Evolutionary conservation across 2,797 vertebrate genomes (phyloP).

Genomic region (Meda fulgida): DNA sequence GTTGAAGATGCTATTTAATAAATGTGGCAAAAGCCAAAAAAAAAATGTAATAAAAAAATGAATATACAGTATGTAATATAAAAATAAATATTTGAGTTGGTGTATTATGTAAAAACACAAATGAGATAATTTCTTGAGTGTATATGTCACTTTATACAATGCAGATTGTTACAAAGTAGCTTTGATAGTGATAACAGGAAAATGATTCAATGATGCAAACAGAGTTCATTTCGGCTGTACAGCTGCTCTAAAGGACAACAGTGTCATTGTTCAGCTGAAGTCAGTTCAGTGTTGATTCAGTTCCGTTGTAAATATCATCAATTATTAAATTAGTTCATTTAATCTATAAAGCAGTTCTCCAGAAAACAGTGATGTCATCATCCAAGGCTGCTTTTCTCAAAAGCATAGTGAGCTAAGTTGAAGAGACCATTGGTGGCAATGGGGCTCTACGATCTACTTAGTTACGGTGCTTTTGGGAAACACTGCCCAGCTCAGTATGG

Average conservation of each 20-base stretch:
- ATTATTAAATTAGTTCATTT: too few relatives aligned
- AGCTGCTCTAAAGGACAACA: not conserved
- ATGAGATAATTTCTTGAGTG: not conserved
- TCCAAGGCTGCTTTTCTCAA: too few relatives aligned
- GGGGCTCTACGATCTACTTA: too few relatives aligned
- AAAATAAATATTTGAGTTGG: not conserved
- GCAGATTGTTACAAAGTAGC: not conserved
- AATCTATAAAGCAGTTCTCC: not conserved
- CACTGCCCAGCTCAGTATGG: too few relatives aligned
- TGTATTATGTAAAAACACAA: not conserved
- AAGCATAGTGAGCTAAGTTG: too few relatives aligned
- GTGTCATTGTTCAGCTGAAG: not conserved
- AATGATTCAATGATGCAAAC: not conserved
- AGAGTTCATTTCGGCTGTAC: not conserved
- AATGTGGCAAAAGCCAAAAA: not conserved
- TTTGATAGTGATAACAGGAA: not conserved
- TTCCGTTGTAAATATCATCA: not conserved
- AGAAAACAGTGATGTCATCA: not conserved
- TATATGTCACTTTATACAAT: not conserved
- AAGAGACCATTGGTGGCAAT: too few relatives aligned
- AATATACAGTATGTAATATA: not conserved
- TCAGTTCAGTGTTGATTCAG: not conserved
- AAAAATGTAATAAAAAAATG: not conserved
- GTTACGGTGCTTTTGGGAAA: too few relatives aligned
- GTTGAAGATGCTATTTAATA: slow-evolving; percentile 1